Evolutionary conservation across 2,113 vertebrate genomes (phyloP).

Genomic region (Lichenostomus cassidix): DNA sequence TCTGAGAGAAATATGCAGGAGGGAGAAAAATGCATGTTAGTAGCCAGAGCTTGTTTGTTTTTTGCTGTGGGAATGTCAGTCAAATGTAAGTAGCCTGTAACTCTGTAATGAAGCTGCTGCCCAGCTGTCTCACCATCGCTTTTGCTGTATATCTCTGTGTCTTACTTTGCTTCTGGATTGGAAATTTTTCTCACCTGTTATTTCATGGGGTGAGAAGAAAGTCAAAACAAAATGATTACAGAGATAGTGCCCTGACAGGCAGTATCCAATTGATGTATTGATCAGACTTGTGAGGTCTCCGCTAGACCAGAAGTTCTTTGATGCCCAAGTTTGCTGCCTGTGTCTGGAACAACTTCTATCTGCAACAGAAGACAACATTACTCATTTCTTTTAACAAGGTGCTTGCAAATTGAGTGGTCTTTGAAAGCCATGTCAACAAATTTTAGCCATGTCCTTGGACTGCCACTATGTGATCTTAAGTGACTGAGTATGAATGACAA

Average conservation of each 20-base stretch:
- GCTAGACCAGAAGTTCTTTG: neutral
- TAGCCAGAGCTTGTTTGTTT: neutral
- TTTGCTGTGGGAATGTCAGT: neutral
- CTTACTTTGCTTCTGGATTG: neutral
- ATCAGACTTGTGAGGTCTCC: neutral
- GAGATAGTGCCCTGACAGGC: neutral
- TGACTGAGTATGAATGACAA: neutral
- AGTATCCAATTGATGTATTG: neutral
- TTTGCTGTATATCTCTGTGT: neutral
- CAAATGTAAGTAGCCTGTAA: neutral
- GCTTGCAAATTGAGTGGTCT: neutral
- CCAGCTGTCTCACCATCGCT: accelerated
- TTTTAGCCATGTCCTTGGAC: neutral
- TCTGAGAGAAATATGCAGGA: neutral
- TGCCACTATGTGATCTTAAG: neutral
- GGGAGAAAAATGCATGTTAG: neutral
- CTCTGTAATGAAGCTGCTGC: neutral
- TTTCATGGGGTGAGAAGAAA: neutral
- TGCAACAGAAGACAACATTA: neutral
- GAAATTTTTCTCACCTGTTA: neutral
- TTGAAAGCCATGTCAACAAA: neutral
- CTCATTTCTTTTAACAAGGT: neutral
- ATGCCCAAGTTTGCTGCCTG: neutral
- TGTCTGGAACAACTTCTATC: neutral
- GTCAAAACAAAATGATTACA: neutral